Base-by-base conservation (phyloP, 2,888 invertebrate species). In the Aporophyla lueneburgensis region DNA sequence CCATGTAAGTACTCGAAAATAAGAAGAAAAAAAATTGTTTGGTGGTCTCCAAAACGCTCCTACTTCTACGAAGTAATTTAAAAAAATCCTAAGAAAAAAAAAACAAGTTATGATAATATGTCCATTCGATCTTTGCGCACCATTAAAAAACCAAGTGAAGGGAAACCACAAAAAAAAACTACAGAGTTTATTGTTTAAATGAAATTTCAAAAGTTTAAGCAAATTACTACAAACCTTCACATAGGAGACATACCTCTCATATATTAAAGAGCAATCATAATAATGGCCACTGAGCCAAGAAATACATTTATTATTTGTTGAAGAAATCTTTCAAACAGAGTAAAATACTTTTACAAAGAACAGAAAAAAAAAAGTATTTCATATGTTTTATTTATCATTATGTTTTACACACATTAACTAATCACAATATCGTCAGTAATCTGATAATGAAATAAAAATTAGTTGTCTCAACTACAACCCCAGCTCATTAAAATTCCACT, bases 401-500 rank as follows among this genome's bases (percentile, higher is more conserved):
- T 43, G 19, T 27, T 24, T 19, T 19, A 16, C 1, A 43, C 14
- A 16, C 21, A 9, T 16, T n/a, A 24, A 14, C 9, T 2, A 12
- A 1, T 69, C 27, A 14, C 27, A 21, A 21, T 21, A 21, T 66
- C 21, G 9, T 21, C 21, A 14, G 1, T 49, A 24, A 12, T 12
- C 7, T 14, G 5, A 1, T 7, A 49, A 65, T 46, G 0, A 46
- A 21, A 65, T 19, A 7, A 27, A 66, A 65, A 65, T 21, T 24
- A 0, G 27, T 27, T 21, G 5, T 27, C 16, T 59, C 10, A 7
- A 63, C 43, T 21, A 71, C 33, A 69, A 61, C 65, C 12, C 14
- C 4, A 33, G 24, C 33, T 5, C 19, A 70, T 49, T 56, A 66
- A 69, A 76, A 75, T 59, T 69, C 56, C 19, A 49, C 40, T 54